These are phyloP conservation scores for Onychomys leucogaster DNA, from an alignment of 2,797 vertebrate genomes.

Conservation along the genomic window DNA sequence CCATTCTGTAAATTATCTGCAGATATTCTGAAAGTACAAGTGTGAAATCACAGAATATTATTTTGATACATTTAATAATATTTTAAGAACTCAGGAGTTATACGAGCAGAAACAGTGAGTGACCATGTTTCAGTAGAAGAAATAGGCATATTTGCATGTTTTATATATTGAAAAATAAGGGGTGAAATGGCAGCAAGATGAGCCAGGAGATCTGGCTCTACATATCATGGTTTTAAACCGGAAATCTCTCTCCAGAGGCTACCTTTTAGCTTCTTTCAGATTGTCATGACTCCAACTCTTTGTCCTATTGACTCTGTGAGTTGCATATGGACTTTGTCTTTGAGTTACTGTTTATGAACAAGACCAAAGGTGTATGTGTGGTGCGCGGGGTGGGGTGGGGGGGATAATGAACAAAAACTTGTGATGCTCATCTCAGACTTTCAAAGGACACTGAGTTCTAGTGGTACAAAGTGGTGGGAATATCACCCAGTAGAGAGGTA, in stretches of 20 bases:
- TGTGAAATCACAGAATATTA: neutral
- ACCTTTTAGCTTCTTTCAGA: neutral
- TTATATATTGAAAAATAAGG: neutral
- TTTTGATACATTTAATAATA: constrained; percentile 32
- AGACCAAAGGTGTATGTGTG: neutral
- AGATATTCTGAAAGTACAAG: constrained; percentile 55
- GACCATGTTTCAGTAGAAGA: neutral
- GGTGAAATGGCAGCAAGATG: neutral
- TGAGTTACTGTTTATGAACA: neutral
- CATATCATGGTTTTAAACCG: neutral
- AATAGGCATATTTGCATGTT: neutral
- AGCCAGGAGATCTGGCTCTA: neutral
- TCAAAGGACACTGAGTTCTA: neutral
- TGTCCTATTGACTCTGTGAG: neutral
- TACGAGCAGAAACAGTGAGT: neutral
- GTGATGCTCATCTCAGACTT: neutral
- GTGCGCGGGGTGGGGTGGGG: neutral
- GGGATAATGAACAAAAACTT: neutral
- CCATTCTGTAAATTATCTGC: constrained; percentile 10
- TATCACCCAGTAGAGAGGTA: neutral
- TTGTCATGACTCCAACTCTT: neutral
- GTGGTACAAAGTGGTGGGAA: neutral
- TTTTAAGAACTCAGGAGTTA: neutral
- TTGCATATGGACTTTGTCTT: neutral
- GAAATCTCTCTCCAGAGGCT: neutral